These are phyloP conservation scores for Hypomesus transpacificus DNA, from an alignment of 2,113 vertebrate species.

Conservation along the genomic window DNA sequence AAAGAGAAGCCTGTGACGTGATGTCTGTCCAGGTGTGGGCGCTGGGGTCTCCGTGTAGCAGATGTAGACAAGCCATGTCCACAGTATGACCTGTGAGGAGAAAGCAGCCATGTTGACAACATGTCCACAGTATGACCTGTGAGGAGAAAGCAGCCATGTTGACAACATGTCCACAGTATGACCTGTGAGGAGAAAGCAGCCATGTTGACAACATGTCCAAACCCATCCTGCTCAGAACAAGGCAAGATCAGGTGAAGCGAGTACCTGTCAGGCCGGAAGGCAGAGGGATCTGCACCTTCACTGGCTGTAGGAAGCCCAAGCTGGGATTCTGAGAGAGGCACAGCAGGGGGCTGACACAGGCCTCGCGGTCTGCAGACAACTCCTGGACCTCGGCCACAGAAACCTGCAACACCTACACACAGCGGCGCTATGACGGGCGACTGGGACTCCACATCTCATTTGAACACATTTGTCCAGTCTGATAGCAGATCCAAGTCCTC, in stretches of 20 bases:
- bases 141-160: conserved; percentile 71
- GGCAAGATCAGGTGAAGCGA: not conserved
- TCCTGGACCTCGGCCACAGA: conserved; percentile 68
- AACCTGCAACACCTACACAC: conserved; percentile 79
- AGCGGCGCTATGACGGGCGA: not conserved
- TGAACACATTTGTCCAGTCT: not conserved
- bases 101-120: not conserved
- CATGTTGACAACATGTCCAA: not conserved
- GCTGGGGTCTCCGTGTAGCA: conserved; percentile 81
- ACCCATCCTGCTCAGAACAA: too few relatives aligned
- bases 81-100: conserved; percentile 52
- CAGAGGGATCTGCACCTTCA: conserved; percentile 90
- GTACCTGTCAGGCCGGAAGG: conserved; percentile 85
- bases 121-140: conserved; percentile 35
- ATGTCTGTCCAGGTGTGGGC: conserved; percentile 88
- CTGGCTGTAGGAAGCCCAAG: conserved; percentile 79
- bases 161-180: conserved; percentile 69
- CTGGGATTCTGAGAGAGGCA: conserved; percentile 81
- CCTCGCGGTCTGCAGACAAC: conserved; percentile 67
- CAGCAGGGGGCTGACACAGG: conserved; percentile 79
- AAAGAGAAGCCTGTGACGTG: conserved; percentile 81
- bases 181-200: not conserved
- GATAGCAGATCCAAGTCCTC: too few relatives aligned
- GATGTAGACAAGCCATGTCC: conserved; percentile 76
- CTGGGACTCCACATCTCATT: not conserved